phyloP scores from a whole-genome alignment of 2,797 vertebrate genomes.

The Poeciliopsis infans region DNA sequence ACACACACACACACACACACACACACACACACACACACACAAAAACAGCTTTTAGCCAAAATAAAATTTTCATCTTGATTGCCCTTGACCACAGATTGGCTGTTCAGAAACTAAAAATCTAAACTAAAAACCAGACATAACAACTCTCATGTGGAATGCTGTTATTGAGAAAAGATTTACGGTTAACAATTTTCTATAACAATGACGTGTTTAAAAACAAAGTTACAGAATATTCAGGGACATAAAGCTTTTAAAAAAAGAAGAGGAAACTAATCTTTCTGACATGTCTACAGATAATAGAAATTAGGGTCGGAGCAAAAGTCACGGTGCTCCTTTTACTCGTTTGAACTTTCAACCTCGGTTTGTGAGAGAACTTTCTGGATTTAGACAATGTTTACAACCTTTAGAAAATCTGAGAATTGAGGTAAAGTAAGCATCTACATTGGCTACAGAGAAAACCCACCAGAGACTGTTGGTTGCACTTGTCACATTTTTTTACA shows the following conservation, averaged over 20 bases:
- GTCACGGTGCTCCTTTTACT: background rate
- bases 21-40: too few relatives aligned
- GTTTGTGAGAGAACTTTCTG: background rate
- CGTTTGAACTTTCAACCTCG: background rate
- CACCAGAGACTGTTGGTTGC: background rate
- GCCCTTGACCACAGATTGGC: background rate
- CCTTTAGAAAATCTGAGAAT: background rate
- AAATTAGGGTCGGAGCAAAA: too few relatives aligned
- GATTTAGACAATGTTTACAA: background rate
- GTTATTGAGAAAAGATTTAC: background rate
- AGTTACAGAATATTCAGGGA: background rate
- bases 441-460: background rate
- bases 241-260: background rate
- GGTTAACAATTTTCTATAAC: background rate
- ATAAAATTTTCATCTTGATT: background rate
- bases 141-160: background rate
- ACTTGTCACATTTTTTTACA: background rate
- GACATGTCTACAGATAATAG: background rate
- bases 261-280: background rate
- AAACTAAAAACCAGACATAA: background rate
- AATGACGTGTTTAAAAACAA: background rate
- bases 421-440: background rate
- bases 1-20: too few relatives aligned
- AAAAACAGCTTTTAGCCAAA: background rate
- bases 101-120: background rate